phyloP scores from a whole-genome alignment of 1,140 invertebrate species.

The Bombus sylvicola region DNA sequence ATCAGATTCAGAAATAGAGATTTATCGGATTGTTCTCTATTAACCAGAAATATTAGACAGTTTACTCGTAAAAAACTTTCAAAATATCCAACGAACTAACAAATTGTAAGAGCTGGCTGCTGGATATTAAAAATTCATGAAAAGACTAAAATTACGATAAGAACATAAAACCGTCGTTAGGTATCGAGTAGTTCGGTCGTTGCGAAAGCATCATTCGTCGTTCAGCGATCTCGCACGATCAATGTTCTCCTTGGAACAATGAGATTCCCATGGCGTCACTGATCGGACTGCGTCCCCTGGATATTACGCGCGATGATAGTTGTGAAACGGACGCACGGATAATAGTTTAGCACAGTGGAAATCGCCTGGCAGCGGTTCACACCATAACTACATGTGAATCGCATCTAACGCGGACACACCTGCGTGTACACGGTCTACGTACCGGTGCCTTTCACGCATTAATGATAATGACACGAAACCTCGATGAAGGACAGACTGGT shows the following conservation, averaged over 20 bases:
- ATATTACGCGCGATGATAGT: slow-evolving; percentile 46
- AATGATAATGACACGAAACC: slow-evolving; percentile 65
- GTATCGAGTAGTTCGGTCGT: neutral
- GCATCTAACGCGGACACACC: slow-evolving; percentile 44
- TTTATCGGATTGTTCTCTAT: neutral
- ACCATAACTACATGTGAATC: slow-evolving; percentile 46
- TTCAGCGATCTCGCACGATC: slow-evolving; percentile 22
- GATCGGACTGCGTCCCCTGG: slow-evolving; percentile 36
- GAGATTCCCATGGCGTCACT: slow-evolving; percentile 59
- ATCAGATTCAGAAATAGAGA: neutral
- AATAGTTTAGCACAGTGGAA: slow-evolving; percentile 35
- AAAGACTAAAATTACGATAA: neutral
- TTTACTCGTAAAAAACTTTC: neutral
- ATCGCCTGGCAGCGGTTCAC: slow-evolving; percentile 47
- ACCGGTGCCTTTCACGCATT: slow-evolving; percentile 64
- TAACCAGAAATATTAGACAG: neutral
- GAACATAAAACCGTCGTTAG: neutral
- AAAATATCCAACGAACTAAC: neutral
- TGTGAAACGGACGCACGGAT: slow-evolving; percentile 54
- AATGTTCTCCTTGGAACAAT: slow-evolving; percentile 4
- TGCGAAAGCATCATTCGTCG: slow-evolving; percentile 5
- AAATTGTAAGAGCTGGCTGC: neutral
- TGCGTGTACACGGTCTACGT: slow-evolving; percentile 32
- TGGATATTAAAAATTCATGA: neutral
- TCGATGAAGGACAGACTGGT: slow-evolving; percentile 62